Evolutionary conservation across 1,140 invertebrate species (phyloP).

Genomic region (Venturia canescens): DNA sequence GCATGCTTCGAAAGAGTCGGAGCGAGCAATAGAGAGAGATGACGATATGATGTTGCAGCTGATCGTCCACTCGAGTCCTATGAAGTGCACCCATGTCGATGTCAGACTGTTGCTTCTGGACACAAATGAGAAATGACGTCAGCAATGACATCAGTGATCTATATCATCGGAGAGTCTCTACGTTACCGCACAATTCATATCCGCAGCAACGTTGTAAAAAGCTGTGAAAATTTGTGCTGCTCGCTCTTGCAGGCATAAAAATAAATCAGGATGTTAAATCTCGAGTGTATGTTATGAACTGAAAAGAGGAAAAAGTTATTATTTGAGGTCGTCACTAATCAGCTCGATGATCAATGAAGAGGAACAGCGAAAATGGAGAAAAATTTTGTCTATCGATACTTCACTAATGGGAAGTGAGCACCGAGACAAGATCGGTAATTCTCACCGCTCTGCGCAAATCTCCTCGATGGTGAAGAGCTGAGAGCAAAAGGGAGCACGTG

Average conservation of each 20-base stretch:
- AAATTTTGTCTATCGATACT: neutral
- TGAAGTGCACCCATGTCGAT: conserved; percentile 62
- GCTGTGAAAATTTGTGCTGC: too few relatives aligned
- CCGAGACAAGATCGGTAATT: neutral
- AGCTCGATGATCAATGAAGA: too few relatives aligned
- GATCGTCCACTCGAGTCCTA: conserved; percentile 59
- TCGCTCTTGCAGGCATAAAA: too few relatives aligned
- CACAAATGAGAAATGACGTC: conserved; percentile 73
- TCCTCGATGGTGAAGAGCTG: neutral
- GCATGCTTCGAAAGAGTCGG: conserved; percentile 17
- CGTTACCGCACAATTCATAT: conserved; percentile 24
- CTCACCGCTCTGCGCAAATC: too few relatives aligned
- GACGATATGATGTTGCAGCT: conserved; percentile 59
- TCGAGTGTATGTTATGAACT: too few relatives aligned
- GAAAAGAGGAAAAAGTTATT: too few relatives aligned
- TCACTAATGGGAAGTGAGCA: neutral
- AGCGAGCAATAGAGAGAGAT: conserved; percentile 42
- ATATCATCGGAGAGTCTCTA: conserved; percentile 66
- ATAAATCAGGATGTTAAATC: too few relatives aligned
- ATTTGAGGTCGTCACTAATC: too few relatives aligned
- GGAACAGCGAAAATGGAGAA: neutral
- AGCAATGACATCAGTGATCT: conserved; percentile 75
- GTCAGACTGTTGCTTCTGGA: conserved; percentile 70
- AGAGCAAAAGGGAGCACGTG: conserved; percentile 17
- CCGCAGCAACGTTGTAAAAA: neutral